phyloP scores from a whole-genome alignment of 2,888 invertebrate genomes.

The Limulus polyphemus region DNA sequence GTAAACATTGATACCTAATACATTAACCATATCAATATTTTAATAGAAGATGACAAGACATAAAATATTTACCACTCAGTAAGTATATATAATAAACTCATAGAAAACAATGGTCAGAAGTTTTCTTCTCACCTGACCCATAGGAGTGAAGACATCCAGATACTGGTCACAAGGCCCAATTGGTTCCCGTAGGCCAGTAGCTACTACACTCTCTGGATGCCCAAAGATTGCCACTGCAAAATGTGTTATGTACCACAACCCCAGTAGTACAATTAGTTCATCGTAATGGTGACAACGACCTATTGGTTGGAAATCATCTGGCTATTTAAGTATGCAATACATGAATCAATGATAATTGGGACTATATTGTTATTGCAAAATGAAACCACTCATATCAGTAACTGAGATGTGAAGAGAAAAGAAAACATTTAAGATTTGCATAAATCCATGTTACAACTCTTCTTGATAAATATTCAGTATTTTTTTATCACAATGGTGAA shows the following conservation, averaged over 20 bases:
- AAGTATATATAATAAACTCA: constrained; percentile 3
- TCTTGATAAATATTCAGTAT: too few relatives aligned
- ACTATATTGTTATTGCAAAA: too few relatives aligned
- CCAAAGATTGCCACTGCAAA: constrained; percentile 48
- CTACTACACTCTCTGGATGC: constrained; percentile 52
- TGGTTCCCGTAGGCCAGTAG: constrained; percentile 58
- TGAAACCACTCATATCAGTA: too few relatives aligned
- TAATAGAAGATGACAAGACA: constrained; percentile 4
- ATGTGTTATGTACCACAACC: background rate
- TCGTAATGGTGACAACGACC: background rate
- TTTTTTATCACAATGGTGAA: too few relatives aligned
- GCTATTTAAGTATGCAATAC: too few relatives aligned
- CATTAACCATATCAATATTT: background rate
- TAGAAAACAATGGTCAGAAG: too few relatives aligned
- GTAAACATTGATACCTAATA: too few relatives aligned
- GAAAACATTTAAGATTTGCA: too few relatives aligned
- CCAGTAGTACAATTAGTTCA: background rate
- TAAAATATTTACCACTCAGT: constrained; percentile 7
- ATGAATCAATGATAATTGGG: too few relatives aligned
- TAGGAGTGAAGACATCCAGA: constrained; percentile 48
- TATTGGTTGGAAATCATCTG: too few relatives aligned
- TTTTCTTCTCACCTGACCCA: constrained; percentile 48
- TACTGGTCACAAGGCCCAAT: constrained; percentile 56
- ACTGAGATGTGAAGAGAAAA: too few relatives aligned
- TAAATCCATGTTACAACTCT: too few relatives aligned